Conservation (phyloP, 2,113 vertebrate genomes). For the Corythornis madagascariensis region DNA sequence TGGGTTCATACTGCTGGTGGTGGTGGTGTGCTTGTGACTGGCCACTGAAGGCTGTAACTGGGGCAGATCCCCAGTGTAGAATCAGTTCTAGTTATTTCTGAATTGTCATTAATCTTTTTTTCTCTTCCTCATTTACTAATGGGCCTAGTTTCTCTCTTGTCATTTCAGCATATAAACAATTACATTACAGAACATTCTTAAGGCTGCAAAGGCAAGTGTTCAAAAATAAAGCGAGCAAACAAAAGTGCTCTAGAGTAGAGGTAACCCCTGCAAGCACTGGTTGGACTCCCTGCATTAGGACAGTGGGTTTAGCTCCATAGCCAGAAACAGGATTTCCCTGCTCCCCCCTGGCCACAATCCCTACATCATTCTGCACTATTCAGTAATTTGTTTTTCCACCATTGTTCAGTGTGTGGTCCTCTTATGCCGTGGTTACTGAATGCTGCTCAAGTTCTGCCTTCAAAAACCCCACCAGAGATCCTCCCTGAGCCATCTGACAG, state of each 20-base stretch:
- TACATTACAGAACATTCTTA: not conserved
- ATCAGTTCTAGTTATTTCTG: conserved; percentile 58
- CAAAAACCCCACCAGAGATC: not conserved
- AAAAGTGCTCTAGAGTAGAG: not conserved
- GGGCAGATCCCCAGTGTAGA: conserved; percentile 52
- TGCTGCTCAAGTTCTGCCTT: not conserved
- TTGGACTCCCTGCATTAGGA: not conserved
- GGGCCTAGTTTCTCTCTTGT: conserved; percentile 10
- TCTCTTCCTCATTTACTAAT: conserved; percentile 47
- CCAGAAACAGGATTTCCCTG: not conserved
- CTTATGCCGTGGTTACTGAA: not conserved
- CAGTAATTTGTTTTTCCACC: not conserved
- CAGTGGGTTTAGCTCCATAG: not conserved
- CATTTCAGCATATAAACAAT: conserved; percentile 25
- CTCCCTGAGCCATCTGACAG: not conserved
- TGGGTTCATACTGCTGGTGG: not conserved
- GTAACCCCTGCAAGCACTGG: not conserved
- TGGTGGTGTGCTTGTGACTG: not conserved
- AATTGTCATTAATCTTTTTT: conserved; percentile 52
- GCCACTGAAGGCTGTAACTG: conserved; percentile 37
- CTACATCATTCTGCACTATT: not conserved
- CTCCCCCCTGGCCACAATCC: not conserved
- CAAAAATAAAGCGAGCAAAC: not conserved
- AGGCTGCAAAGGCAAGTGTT: not conserved
- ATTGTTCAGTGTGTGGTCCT: conserved; percentile 27